These are phyloP conservation scores for Lipotes vexillifer DNA, from an alignment of 2,113 vertebrate genomes.

Conservation along the genomic window DNA sequence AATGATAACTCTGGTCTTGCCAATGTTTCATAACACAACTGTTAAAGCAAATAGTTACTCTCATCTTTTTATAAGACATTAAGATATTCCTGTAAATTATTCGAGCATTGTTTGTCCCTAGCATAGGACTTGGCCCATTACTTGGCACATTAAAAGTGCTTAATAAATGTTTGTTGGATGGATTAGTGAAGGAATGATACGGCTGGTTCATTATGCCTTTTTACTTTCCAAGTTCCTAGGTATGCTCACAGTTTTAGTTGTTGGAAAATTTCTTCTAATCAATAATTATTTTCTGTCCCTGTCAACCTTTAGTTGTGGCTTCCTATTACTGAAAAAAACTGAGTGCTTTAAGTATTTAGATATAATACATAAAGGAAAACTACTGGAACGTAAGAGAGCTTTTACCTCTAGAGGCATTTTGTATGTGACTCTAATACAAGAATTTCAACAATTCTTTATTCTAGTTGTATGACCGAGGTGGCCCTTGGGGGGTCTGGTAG, in stretches of 20 bases:
- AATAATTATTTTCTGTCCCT: background rate
- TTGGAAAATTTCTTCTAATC: background rate
- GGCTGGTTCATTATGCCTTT: background rate
- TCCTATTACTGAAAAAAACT: background rate
- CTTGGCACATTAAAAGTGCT: background rate
- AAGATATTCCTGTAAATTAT: background rate
- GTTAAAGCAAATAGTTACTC: background rate
- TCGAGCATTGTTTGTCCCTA: background rate
- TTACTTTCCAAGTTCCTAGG: background rate
- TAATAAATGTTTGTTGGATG: background rate
- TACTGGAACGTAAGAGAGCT: background rate
- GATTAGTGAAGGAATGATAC: background rate
- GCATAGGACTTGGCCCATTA: background rate
- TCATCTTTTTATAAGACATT: background rate
- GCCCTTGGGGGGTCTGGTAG: background rate
- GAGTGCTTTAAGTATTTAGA: background rate
- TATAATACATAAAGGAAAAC: background rate
- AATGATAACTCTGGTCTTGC: background rate
- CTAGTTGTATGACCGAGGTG: background rate
- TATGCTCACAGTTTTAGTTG: background rate
- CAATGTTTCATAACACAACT: background rate
- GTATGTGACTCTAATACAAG: background rate
- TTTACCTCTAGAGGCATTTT: background rate
- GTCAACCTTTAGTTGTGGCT: background rate
- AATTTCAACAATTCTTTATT: background rate